These are phyloP conservation scores for Epirrhoe alternata DNA, from an alignment of 2,888 invertebrate species.

Conservation along the genomic window DNA sequence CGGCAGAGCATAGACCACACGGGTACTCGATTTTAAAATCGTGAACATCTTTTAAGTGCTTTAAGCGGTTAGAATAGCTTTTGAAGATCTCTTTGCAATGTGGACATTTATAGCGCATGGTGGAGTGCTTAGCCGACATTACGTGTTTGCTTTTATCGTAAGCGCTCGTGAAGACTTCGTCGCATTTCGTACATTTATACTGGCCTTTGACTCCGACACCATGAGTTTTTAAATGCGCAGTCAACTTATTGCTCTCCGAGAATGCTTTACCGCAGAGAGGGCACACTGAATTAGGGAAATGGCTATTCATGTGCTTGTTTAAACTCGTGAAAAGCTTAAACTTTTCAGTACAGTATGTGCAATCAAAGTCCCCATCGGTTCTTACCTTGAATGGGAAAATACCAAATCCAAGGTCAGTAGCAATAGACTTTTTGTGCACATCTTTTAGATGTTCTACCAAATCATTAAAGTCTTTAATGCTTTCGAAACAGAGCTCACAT, in stretches of 20 bases:
- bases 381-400: conserved; percentile 64
- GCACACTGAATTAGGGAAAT: conserved; percentile 75
- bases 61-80: conserved; percentile 62
- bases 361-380: conserved; percentile 57
- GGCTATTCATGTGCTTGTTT: conserved; percentile 72
- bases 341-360: conserved; percentile 63
- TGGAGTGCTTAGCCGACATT: conserved; percentile 56
- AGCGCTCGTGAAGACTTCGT: conserved; percentile 58
- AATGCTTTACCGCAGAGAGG: conserved; percentile 71
- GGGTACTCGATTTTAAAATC: conserved; percentile 67
- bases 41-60: conserved; percentile 64
- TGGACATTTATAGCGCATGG: conserved; percentile 49
- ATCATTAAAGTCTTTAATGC: conserved; percentile 54
- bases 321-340: conserved; percentile 70
- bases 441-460: conserved; percentile 64
- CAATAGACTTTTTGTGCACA: conserved; percentile 63
- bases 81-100: conserved; percentile 70
- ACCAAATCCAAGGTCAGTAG: conserved; percentile 60
- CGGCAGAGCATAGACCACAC: conserved; percentile 68
- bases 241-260: conserved; percentile 34
- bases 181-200: conserved; percentile 68
- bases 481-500: conserved; percentile 64
- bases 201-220: conserved; percentile 32
- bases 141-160: conserved; percentile 62
- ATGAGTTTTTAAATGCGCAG: conserved; percentile 32